Evolutionary conservation across 1,140 invertebrate species (phyloP), one percentile per base, ranked within the genome.

Genomic region (Caenorhabditis latens): DNA sequence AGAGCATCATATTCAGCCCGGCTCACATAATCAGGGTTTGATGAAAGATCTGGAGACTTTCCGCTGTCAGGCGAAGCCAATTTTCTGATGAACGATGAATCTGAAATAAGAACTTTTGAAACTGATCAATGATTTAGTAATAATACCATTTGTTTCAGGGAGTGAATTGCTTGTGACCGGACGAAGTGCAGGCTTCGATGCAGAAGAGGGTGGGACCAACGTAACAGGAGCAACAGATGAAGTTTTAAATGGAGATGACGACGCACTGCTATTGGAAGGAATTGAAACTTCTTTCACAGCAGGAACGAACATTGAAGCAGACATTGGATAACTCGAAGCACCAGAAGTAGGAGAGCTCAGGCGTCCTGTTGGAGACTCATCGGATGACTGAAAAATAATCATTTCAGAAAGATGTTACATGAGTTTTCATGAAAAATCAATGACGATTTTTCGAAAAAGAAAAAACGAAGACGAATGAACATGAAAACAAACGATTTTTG

Each of bases 241-340:
- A 2, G n/a, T 50, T n/a, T 79, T 79, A 21, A 79, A 79, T 53
- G 71, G 71, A 14, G 71, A 79, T 8, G 71, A 79, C 13, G 71
- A n/a, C 3, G 67, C 65, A 46, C 4, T 46, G 67, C n/a, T 43
- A 14, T 50, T 79, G 6, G 71, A 79, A 11, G 71, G 71, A 79
- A 79, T 79, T 6, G 46, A 11, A 24, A 50, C 24, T 21, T 79
- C 71, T 50, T 79, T 79, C 4, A 46, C n/a, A 24, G 71, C 40
- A 50, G 71, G 46, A 14, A 79, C 21, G n/a, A 79, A 79, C 71
- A 79, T 79, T 32, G 71, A 79, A 24, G 71, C 43, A 21, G 71
- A 79, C 71, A 79, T 79, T 24, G 71, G 6, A 53, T 79, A 53
- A 9, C 50, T 24, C 24, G 71, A 6, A 11, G 71, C 50, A 53